Evolutionary conservation across 2,797 vertebrate genomes (phyloP), one percentile per base, ranked within the genome.

Genomic region (Sebastes hubbsi): DNA sequence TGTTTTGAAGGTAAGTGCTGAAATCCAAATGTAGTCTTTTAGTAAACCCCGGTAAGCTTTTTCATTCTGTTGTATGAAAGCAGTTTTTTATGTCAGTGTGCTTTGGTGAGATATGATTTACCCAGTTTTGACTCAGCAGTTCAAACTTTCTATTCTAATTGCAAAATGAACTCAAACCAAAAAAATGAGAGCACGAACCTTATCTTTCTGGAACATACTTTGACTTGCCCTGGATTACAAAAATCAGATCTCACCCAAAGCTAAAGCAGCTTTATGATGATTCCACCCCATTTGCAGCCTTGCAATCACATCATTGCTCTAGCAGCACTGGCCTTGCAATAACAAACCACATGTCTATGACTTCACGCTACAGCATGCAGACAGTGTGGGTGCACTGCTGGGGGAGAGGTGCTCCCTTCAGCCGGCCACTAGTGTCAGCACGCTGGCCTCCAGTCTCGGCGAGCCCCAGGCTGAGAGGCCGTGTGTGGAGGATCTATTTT

Each of bases 291-390:
- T 92, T 86, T 80, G 74, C 77, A 87, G 75, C 76, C 78, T 88
- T 86, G 76, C 85, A 55, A 78, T 91, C 86, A 87, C 85, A 75
- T 75, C 67, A 83, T 73, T 80, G 79, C 83, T 85, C 55, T 34
- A 82, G 83, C 91, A 82, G 83, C 91, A 85, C 84, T 85, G 74
- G 80, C 80, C 78, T 89, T 81, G 81, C 88, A 81, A 78, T 92
- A 92, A 93, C 96, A 95, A 56, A 87, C 88, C 95, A 60, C 88
- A 94, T 96, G 95, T 97, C 90, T 94, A 88, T 84, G 27, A 80
- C 92, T 95, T 94, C 90, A 89, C 77, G 84, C 91, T 84, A 87
- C 96, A 99, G 98, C 97, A 98, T 34, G 94, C 96, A 10, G 96
- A 95, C 91, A 98, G 97, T 4, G 95, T 97, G 0, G 96, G 96